These are phyloP conservation scores for Notospermus geniculatus DNA, from an alignment of 1,140 invertebrate species.

Conservation along the genomic window DNA sequence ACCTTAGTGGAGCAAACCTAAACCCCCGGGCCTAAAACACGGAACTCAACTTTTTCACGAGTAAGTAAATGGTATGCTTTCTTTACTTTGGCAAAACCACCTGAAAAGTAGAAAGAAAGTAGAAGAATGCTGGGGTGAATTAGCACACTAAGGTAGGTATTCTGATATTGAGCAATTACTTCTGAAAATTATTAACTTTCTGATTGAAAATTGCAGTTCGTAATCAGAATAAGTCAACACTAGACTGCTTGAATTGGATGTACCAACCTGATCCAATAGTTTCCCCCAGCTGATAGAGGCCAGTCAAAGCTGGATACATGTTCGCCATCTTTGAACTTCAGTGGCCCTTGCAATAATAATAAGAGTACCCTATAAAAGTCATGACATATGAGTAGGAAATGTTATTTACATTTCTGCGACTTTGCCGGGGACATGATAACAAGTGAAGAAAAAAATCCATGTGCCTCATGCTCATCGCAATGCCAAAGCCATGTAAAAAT, in stretches of 20 bases:
- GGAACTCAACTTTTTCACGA: constrained; percentile 78
- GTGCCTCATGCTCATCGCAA: background rate
- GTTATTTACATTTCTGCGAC: background rate
- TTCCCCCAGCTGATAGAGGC: constrained; percentile 68
- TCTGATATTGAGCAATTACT: background rate
- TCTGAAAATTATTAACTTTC: background rate
- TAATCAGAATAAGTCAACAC: too few relatives aligned
- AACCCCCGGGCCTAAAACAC: too few relatives aligned
- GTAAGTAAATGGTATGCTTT: constrained; percentile 73
- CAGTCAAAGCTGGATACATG: constrained; percentile 45
- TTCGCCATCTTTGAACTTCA: constrained; percentile 18
- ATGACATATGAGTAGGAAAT: too few relatives aligned
- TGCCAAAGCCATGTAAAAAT: background rate
- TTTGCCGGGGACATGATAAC: background rate
- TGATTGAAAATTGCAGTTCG: background rate
- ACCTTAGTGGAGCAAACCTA: too few relatives aligned
- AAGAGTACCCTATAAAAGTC: background rate
- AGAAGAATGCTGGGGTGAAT: constrained; percentile 3
- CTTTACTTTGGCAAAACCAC: constrained; percentile 81
- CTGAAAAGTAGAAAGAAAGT: constrained; percentile 38
- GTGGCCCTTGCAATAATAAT: background rate
- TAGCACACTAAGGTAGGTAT: background rate
- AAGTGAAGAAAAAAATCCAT: background rate
- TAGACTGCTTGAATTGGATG: too few relatives aligned
- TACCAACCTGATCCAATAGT: constrained; percentile 65